Conservation (phyloP, 2,888 invertebrate genomes). For the Onthophagus sagittarius region DNA sequence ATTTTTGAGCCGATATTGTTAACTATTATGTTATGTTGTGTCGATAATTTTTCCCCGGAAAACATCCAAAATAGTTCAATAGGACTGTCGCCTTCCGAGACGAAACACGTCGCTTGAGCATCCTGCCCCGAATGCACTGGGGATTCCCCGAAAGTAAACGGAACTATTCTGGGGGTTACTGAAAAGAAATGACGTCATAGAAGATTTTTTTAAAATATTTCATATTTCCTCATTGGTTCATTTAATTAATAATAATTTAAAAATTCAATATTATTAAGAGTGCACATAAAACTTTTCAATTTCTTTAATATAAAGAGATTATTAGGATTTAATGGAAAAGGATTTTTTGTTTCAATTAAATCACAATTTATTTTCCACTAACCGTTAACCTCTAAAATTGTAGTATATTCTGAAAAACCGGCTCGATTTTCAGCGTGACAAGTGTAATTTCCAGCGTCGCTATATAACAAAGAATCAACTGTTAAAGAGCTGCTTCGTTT, state of each 20-base stretch:
- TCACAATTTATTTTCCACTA: slow-evolving; percentile 9
- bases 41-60: slow-evolving; percentile 47
- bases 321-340: not conserved
- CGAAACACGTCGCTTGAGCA: slow-evolving; percentile 68
- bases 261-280: not conserved
- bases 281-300: not conserved
- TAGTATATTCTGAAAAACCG: slow-evolving; percentile 65
- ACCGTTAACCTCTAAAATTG: slow-evolving; percentile 70
- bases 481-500: slow-evolving; percentile 54
- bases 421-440: slow-evolving; percentile 68
- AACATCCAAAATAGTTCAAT: slow-evolving; percentile 56
- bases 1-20: slow-evolving; percentile 50
- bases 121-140: slow-evolving; percentile 76
- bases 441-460: slow-evolving; percentile 62
- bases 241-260: not conserved
- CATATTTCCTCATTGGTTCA: not conserved
- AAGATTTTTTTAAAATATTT: not conserved
- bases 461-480: slow-evolving; percentile 33
- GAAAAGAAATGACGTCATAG: slow-evolving; percentile 45
- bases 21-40: slow-evolving; percentile 37
- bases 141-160: slow-evolving; percentile 73
- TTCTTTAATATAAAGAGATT: not conserved
- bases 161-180: slow-evolving; percentile 78
- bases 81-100: slow-evolving; percentile 58
- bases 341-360: not conserved